Percentiles rank a stretch among this genome's conserved stretches.
Conservation (phyloP, 64 coral and sea anemone genomes). For the Montipora efflorescens region DNA sequence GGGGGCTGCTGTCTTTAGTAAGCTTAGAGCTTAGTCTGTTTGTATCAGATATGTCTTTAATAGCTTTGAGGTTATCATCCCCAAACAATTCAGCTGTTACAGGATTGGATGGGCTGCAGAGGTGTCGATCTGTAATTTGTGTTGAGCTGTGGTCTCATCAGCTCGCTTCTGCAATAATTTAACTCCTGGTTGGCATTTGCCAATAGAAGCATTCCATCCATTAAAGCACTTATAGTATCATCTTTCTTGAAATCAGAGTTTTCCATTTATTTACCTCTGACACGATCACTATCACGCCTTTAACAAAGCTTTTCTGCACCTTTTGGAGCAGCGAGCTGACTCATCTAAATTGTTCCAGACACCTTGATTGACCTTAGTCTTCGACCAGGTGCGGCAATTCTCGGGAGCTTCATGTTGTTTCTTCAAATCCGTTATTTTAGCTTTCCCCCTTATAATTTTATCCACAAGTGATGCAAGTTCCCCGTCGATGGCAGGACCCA, state of each 20-base stretch:
- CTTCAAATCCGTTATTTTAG: slow-evolving; percentile 27
- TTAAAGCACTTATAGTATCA: slow-evolving; percentile 33
- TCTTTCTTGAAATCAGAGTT: neutral
- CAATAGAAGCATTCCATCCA: slow-evolving; percentile 3
- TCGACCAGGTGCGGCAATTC: neutral
- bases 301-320: slow-evolving; percentile 35
- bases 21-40: slow-evolving; percentile 55
- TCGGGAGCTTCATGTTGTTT: slow-evolving; percentile 28
- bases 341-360: slow-evolving; percentile 38
- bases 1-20: slow-evolving; percentile 1
- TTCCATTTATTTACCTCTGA: slow-evolving; percentile 10
- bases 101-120: slow-evolving; percentile 59
- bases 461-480: slow-evolving; percentile 7
- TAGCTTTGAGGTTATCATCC: slow-evolving; percentile 59
- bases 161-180: slow-evolving; percentile 38
- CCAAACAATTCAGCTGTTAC: slow-evolving; percentile 55
- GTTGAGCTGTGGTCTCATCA: slow-evolving; percentile 51
- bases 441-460: slow-evolving; percentile 12
- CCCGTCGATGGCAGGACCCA: neutral
- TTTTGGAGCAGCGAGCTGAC: slow-evolving; percentile 38
- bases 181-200: slow-evolving; percentile 63
- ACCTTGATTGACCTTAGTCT: slow-evolving; percentile 51
- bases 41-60: slow-evolving; percentile 68
- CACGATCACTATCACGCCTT: neutral
- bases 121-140: slow-evolving; percentile 46